Conservation (phyloP, 2,888 invertebrate genomes). For the Andrena dorsata region DNA sequence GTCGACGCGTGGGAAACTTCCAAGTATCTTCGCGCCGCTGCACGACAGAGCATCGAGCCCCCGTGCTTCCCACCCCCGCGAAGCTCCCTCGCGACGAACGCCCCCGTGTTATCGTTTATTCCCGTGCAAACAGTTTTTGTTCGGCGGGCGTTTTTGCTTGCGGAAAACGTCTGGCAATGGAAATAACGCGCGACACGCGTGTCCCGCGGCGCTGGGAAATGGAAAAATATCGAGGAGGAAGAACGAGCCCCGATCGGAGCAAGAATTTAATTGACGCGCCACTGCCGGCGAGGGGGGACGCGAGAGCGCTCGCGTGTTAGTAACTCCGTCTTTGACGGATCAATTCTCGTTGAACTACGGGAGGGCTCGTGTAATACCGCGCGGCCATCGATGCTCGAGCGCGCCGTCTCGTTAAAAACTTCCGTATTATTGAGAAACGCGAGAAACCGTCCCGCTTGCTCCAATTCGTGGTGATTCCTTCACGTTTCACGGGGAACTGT, state of each 20-base stretch:
- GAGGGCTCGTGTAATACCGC: background rate
- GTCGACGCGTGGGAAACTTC: constrained; percentile 62
- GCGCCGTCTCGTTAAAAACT: background rate
- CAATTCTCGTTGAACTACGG: constrained; percentile 71
- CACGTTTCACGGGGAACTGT: background rate
- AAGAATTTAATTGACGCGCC: constrained; percentile 36
- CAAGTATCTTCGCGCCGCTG: constrained; percentile 50
- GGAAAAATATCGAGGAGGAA: background rate
- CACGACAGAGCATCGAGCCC: constrained; percentile 28
- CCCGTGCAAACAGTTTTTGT: background rate
- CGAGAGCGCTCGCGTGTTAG: constrained; percentile 8
- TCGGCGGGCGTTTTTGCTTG: background rate
- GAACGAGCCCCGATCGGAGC: background rate
- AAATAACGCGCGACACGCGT: background rate
- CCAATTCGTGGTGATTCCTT: background rate
- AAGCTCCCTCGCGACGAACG: background rate
- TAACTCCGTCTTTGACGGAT: constrained; percentile 70
- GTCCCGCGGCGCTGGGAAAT: background rate
- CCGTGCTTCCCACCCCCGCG: background rate
- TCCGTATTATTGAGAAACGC: background rate
- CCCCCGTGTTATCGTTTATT: constrained; percentile 11
- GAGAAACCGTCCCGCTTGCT: background rate
- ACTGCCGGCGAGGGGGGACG: background rate
- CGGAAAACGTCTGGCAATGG: background rate
- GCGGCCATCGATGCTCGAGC: background rate